A percentile compares a stretch with the other conserved stretches of the same genome.
These are phyloP conservation scores for Botia almorhae DNA, from an alignment of 2,797 vertebrate genomes.

Conservation along the genomic window DNA sequence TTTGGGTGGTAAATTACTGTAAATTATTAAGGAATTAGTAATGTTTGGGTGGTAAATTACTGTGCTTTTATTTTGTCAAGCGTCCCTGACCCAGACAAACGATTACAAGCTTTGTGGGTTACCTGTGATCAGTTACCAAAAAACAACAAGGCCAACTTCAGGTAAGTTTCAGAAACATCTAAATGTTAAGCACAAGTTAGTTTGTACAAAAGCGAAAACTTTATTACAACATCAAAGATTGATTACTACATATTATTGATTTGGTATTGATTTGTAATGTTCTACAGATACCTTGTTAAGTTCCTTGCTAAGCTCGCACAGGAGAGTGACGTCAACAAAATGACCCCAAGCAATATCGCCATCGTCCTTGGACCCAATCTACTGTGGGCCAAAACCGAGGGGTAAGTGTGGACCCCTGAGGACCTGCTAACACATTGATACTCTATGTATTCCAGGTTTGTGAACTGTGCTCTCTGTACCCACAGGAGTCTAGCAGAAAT, in stretches of 20 bases:
- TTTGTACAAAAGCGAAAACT: neutral
- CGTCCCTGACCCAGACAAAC: slow-evolving; percentile 92
- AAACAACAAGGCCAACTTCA: slow-evolving; percentile 92
- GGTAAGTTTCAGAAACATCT: slow-evolving; percentile 71
- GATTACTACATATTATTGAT: neutral
- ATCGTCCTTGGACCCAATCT: slow-evolving; percentile 90
- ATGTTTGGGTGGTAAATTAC: too few relatives aligned
- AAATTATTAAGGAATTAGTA: too few relatives aligned
- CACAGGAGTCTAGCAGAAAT: slow-evolving; percentile 86
- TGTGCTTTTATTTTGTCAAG: slow-evolving; percentile 68
- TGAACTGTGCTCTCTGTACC: slow-evolving; percentile 25
- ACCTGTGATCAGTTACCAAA: slow-evolving; percentile 94
- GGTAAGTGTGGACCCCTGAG: slow-evolving; percentile 73
- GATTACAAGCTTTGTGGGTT: slow-evolving; percentile 93
- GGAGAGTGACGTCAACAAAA: slow-evolving; percentile 88
- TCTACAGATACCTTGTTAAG: slow-evolving; percentile 86
- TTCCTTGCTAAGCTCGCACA: slow-evolving; percentile 88
- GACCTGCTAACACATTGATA: slow-evolving; percentile 16
- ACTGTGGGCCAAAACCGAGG: slow-evolving; percentile 87
- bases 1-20: too few relatives aligned
- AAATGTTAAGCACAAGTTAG: neutral
- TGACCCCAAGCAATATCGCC: slow-evolving; percentile 89
- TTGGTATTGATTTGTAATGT: neutral
- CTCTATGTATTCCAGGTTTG: neutral
- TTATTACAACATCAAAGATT: neutral